A percentile compares a stretch with the other conserved stretches of the same genome.
Conservation (phyloP, 2,888 invertebrate species). For the Trisateles emortualis region DNA sequence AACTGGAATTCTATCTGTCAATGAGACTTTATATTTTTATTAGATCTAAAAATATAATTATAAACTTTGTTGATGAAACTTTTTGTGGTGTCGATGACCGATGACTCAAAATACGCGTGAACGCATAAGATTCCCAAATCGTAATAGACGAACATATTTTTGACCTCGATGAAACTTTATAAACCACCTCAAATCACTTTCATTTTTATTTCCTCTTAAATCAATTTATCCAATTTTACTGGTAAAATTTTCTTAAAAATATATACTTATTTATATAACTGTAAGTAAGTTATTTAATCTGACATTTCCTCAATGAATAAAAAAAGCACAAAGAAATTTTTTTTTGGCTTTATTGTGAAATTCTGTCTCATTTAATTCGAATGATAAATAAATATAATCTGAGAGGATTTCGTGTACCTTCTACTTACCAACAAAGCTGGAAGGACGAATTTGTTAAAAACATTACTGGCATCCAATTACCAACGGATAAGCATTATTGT, state of each 20-base stretch:
- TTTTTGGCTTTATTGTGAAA: constrained; percentile 1
- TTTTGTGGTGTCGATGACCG: constrained; percentile 5
- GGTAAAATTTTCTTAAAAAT: too few relatives aligned
- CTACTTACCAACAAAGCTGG: too few relatives aligned
- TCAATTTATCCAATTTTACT: too few relatives aligned
- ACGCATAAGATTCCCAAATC: neutral
- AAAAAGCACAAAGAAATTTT: neutral
- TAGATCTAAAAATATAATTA: neutral
- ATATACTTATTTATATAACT: too few relatives aligned
- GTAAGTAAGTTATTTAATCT: neutral
- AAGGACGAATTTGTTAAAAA: constrained; percentile 12
- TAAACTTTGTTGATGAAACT: neutral
- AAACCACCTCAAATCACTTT: neutral
- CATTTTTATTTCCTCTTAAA: too few relatives aligned
- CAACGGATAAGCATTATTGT: constrained; percentile 14
- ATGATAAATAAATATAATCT: constrained; percentile 14
- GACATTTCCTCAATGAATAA: neutral
- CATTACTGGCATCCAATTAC: constrained; percentile 17
- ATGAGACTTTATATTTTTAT: constrained; percentile 2
- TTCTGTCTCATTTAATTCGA: constrained; percentile 15
- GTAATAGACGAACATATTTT: neutral
- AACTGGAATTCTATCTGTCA: constrained; percentile 1
- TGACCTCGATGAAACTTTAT: neutral
- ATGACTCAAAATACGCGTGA: constrained; percentile 2
- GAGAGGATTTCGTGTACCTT: constrained; percentile 8